Conservation (phyloP, 2,113 vertebrate species). For the Sturnus vulgaris region DNA sequence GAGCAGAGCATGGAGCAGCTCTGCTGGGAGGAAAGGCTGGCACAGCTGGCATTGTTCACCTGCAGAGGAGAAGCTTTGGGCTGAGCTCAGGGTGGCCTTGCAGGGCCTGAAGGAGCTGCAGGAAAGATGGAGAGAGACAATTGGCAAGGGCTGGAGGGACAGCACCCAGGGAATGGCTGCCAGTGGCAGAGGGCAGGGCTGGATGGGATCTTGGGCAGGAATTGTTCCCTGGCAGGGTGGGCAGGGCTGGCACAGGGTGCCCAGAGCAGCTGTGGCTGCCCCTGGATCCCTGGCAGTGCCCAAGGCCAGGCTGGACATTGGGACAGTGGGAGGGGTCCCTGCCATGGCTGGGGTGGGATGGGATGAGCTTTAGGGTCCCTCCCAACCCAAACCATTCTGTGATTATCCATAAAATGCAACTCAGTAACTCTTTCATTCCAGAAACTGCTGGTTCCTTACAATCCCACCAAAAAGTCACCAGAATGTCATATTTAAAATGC, state of each 20-base stretch:
- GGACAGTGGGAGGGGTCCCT: background rate
- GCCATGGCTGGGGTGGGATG: accelerated
- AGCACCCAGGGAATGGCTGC: background rate
- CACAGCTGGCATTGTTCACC: too few species aligned
- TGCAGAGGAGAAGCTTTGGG: too few species aligned
- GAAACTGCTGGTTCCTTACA: background rate
- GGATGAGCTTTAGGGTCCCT: accelerated
- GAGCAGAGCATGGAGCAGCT: too few species aligned
- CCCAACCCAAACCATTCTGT: accelerated
- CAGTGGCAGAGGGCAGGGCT: background rate
- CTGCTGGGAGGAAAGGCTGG: too few species aligned
- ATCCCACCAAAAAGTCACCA: background rate
- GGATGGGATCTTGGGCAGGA: background rate
- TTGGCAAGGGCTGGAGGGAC: too few species aligned
- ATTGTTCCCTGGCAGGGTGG: background rate
- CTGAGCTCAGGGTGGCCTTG: too few species aligned
- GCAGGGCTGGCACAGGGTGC: background rate
- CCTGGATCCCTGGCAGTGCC: background rate
- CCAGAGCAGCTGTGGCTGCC: background rate
- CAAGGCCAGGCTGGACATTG: background rate
- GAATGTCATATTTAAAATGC: background rate
- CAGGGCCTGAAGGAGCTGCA: too few species aligned
- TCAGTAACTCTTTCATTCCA: background rate
- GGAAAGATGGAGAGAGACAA: too few species aligned
- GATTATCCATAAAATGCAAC: background rate